Conservation (phyloP, 2,797 vertebrate genomes). For the Lagorchestes hirsutus region DNA sequence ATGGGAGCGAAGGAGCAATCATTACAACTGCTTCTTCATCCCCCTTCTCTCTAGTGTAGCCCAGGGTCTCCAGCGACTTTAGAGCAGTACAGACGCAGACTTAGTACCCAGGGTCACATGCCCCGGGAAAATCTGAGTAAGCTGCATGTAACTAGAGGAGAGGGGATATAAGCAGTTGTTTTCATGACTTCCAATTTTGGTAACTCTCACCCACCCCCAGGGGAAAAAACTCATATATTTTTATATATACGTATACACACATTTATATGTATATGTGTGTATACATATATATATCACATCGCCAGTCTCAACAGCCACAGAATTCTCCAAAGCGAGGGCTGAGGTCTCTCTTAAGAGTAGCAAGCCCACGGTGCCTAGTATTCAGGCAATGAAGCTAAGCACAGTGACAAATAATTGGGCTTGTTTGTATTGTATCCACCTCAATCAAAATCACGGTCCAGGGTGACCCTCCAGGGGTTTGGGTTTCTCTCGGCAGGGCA, state of each 20-base stretch:
- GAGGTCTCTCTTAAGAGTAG: not conserved
- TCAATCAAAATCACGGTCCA: not conserved
- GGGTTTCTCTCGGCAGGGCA: not conserved
- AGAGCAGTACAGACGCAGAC: not conserved
- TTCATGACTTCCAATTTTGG: not conserved
- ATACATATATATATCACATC: too few species aligned
- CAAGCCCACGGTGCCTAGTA: not conserved
- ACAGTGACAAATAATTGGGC: not conserved
- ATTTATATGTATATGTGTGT: too few species aligned
- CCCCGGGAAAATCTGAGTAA: not conserved
- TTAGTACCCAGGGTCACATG: not conserved
- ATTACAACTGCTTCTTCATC: not conserved
- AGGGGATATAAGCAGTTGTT: not conserved
- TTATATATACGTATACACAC: not conserved
- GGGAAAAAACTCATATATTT: not conserved
- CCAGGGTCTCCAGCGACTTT: not conserved
- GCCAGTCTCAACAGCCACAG: not conserved
- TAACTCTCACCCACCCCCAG: not conserved
- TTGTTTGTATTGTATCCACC: not conserved
- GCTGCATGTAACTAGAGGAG: not conserved
- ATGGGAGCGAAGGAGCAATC: not conserved
- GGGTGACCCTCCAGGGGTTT: not conserved
- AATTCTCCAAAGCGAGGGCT: not conserved
- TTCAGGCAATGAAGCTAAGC: not conserved
- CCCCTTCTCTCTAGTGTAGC: not conserved